Base-by-base conservation (phyloP, 2,888 invertebrate genomes). In the Chouioia cunea region DNA sequence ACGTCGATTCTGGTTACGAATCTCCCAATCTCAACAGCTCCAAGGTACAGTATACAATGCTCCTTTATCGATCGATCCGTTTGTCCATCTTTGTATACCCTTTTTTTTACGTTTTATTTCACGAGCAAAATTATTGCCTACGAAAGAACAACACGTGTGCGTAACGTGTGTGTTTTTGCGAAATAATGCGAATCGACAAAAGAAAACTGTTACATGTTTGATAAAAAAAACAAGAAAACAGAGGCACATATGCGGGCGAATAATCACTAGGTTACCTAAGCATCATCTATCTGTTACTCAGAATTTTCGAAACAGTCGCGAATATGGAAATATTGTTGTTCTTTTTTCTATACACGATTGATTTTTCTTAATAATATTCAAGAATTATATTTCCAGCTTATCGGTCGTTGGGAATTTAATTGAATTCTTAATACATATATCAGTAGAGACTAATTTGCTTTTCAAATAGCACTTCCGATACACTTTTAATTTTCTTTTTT, bases 1-100 rank as follows among this genome's bases (percentile, higher is more conserved):
- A 83, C 67, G 79, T 83, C 43, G 80, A 83, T 36, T 78, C 81
- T 23, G 77, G 78, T 48, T 74, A 77, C 62, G 79, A 78, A 27
- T 76, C 80, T 20, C 50, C 77, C 44, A 76, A 75, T 44, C 46
- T 74, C 8, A 77, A 75, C 59, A 76, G 76, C 52, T 14, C 27
- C 1, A 79, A 81, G 77, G 79, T 80, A 76, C 54, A 23, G n/a
- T n/a, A n/a, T 8, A 23, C 15, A 22, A 53, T 18, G 4, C 48
- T 16, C 16, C 10, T 12, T 48, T 48, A 15, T 48, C 50, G n/a
- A 16, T 50, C 50, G n/a, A n/a, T n/a, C n/a, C n/a, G n/a, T n/a
- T n/a, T 48, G 50, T 50, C 50, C 10, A 6, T 50, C 18, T 48
- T 48, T n/a, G n/a, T n/a, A n/a, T n/a, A n/a, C n/a, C 16, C 4